These are phyloP conservation scores for Halictus quadricinctus DNA, from an alignment of 2,888 invertebrate genomes.

Conservation along the genomic window DNA sequence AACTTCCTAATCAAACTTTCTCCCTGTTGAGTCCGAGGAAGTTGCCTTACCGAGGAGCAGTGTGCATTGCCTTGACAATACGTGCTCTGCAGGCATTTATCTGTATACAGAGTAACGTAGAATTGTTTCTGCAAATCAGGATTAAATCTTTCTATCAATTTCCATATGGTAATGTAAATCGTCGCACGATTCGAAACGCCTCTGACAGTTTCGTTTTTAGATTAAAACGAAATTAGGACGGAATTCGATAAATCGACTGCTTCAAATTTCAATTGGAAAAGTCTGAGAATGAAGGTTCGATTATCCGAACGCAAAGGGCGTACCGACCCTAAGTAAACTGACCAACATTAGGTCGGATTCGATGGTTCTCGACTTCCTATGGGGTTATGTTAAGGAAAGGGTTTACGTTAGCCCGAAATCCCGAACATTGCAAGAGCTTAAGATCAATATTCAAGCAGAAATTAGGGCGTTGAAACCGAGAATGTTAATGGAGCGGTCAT, in stretches of 20 bases:
- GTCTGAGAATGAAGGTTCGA: neutral
- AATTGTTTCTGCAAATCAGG: neutral
- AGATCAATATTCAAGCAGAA: slow-evolving; percentile 2
- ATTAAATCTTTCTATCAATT: neutral
- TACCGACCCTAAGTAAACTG: neutral
- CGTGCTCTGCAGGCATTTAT: neutral
- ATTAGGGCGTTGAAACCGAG: neutral
- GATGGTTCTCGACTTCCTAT: neutral
- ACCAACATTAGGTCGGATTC: neutral
- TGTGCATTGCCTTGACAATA: neutral
- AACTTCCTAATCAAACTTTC: slow-evolving; percentile 56
- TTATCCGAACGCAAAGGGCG: neutral
- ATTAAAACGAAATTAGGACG: too few relatives aligned
- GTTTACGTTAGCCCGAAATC: neutral
- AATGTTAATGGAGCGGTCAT: neutral
- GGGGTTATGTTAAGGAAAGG: neutral
- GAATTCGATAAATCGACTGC: too few relatives aligned
- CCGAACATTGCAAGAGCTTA: neutral
- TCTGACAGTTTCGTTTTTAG: neutral
- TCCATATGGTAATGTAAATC: neutral
- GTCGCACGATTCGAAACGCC: neutral
- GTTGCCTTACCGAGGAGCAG: slow-evolving; percentile 8
- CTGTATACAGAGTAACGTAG: neutral
- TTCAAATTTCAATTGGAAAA: neutral
- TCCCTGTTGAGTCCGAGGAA: slow-evolving; percentile 23